phyloP scores from a whole-genome alignment of 2,113 vertebrate genomes.

The Hippocampus barbouri region DNA sequence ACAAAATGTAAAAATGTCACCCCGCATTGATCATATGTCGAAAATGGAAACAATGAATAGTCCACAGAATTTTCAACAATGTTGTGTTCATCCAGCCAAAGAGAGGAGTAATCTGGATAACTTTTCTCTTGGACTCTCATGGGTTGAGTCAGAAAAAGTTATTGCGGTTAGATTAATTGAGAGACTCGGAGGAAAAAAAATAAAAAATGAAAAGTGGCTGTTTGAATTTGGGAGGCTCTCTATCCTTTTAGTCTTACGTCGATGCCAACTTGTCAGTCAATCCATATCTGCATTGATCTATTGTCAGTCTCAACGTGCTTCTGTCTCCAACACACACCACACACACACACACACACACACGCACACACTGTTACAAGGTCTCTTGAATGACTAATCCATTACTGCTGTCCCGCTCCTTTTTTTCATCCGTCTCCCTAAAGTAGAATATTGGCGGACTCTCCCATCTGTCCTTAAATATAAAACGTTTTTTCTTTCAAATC shows the following conservation, averaged over 20 bases:
- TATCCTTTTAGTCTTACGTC: slow-evolving; percentile 20
- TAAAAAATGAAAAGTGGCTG: neutral
- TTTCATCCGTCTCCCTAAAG: slow-evolving; percentile 14
- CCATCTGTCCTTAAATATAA: slow-evolving; percentile 5
- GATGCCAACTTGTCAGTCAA: slow-evolving; percentile 38
- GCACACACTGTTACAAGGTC: slow-evolving; percentile 3
- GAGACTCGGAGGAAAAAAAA: slow-evolving; percentile 3
- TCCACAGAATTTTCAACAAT: too few relatives aligned
- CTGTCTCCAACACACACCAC: neutral
- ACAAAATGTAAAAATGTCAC: too few relatives aligned
- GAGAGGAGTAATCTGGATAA: slow-evolving; percentile 18
- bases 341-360: slow-evolving; percentile 3
- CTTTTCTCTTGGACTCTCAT: slow-evolving; percentile 7
- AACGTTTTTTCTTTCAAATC: slow-evolving; percentile 5
- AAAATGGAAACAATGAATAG: too few relatives aligned
- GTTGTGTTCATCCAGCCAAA: neutral
- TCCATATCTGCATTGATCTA: slow-evolving; percentile 45
- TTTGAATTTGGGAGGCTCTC: slow-evolving; percentile 18
- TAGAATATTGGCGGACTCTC: slow-evolving; percentile 1
- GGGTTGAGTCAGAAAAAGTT: slow-evolving; percentile 25
- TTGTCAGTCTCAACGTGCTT: slow-evolving; percentile 15
- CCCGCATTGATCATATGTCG: too few relatives aligned
- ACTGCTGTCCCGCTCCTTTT: slow-evolving; percentile 6
- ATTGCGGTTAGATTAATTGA: slow-evolving; percentile 20
- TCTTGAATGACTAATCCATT: slow-evolving; percentile 29